Evolutionary conservation across 2,888 invertebrate genomes (phyloP).

Genomic region (Hoplodrina ambigua): DNA sequence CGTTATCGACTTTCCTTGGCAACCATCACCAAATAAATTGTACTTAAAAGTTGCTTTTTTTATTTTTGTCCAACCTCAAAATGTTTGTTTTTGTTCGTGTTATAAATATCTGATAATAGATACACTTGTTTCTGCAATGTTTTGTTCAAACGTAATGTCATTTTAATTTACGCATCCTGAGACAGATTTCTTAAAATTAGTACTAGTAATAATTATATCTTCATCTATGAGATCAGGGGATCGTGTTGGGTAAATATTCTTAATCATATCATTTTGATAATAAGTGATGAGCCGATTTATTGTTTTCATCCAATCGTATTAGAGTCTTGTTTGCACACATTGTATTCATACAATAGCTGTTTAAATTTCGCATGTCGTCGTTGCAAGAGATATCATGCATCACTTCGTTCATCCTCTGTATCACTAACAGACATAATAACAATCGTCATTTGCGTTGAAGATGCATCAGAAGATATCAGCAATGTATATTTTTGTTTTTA

Average conservation of each 20-base stretch:
- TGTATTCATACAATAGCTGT: conserved; percentile 37
- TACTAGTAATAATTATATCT: neutral
- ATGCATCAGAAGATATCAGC: neutral
- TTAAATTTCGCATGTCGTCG: conserved; percentile 42
- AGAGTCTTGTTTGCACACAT: conserved; percentile 26
- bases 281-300: conserved; percentile 9
- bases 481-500: conserved; percentile 2
- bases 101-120: conserved; percentile 51
- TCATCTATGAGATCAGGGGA: neutral
- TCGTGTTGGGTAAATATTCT: too few species aligned
- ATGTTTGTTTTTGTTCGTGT: conserved; percentile 39
- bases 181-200: neutral
- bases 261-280: too few species aligned
- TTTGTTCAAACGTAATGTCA: neutral
- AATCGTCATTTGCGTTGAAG: conserved; percentile 19
- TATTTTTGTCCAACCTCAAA: conserved; percentile 59
- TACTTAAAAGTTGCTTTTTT: conserved; percentile 51
- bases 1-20: conserved; percentile 64
- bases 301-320: conserved; percentile 5
- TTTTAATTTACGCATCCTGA: neutral
- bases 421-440: conserved; percentile 29
- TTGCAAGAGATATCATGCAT: conserved; percentile 11
- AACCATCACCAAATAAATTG: conserved; percentile 59
- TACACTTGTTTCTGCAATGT: conserved; percentile 17
- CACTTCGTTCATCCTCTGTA: conserved; percentile 2